Percentiles rank a stretch among this genome's conserved stretches.
Conservation (phyloP, 1,140 invertebrate genomes). For the Trachymyrmex cornetzi region DNA sequence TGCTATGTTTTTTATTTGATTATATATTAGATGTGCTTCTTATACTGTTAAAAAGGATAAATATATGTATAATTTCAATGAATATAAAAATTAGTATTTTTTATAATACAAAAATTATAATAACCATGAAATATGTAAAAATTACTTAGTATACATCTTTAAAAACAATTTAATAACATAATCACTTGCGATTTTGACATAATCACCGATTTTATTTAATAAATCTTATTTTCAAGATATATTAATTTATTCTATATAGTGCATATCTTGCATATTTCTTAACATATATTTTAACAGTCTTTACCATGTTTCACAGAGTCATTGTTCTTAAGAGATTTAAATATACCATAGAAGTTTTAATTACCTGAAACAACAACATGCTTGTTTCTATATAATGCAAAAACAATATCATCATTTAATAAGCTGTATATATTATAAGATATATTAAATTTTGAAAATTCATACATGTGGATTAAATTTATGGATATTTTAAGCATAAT, state of each 20-base stretch:
- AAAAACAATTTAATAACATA: background rate
- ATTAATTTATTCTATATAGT: slow-evolving; percentile 1
- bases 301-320: background rate
- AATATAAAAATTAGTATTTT: background rate
- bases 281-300: background rate
- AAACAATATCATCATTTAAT: background rate
- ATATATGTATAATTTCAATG: background rate
- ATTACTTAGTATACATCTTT: background rate
- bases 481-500: background rate
- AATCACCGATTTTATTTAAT: background rate
- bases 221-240: background rate
- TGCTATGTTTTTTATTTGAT: background rate
- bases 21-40: background rate
- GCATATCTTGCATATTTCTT: background rate
- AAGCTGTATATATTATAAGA: background rate
- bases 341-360: slow-evolving; percentile 65
- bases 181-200: background rate
- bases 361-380: slow-evolving; percentile 51
- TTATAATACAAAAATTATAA: background rate
- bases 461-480: background rate
- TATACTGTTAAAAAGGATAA: background rate
- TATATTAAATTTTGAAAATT: background rate
- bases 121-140: background rate
- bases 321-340: slow-evolving; percentile 59
- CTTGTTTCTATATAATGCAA: background rate